Base-by-base conservation (phyloP, 2,797 vertebrate genomes). In the Sphenopsis melanotis region DNA sequence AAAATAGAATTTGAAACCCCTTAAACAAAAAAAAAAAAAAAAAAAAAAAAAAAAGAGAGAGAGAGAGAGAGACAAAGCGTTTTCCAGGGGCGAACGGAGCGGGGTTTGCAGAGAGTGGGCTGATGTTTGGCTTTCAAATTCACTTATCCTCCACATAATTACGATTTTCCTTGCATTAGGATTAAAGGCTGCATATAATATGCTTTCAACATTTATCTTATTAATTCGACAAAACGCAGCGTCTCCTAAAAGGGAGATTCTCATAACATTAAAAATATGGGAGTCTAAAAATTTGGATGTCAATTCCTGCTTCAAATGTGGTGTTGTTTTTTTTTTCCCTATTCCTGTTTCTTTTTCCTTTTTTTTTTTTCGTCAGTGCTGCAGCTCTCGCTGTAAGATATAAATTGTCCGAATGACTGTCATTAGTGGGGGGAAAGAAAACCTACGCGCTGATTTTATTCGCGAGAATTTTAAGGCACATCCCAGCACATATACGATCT, bases 191-290 rank as follows among this genome's bases (percentile, higher is more conserved):
- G 91, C 79, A 34, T 81, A 74, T 96, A 94, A 95, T 80, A 93
- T 83, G 95, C 96, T 97, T 82, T 94, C 84, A 92, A 85, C 94
- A 88, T 95, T 96, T 60, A 96, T 97, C 95, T 97, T 92, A 96
- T 96, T 93, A 96, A 92, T 90, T 90, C 86, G 42, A 91, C 70
- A 55, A 95, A 96, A 75, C 63, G n/a, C 76, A 92, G 86, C 26
- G 15, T 83, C 71, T 94, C 94, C 83, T 90, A 66, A 86, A 90
- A 92, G n/a, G n/a, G 77, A 89, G 68, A 70, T 50, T 91, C 55
- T 85, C 63, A 68, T 87, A 90, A 93, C 82, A 96, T 94, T 92
- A 88, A 89, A 87, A 92, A 92, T 59, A 85, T 21, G 83, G 37
- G 53, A 87, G 66, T 74, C 64, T 19, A 93, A 93, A 93, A 84